phyloP scores from a whole-genome alignment of 2,888 invertebrate species.

The Branchinecta sandiegonensis region DNA sequence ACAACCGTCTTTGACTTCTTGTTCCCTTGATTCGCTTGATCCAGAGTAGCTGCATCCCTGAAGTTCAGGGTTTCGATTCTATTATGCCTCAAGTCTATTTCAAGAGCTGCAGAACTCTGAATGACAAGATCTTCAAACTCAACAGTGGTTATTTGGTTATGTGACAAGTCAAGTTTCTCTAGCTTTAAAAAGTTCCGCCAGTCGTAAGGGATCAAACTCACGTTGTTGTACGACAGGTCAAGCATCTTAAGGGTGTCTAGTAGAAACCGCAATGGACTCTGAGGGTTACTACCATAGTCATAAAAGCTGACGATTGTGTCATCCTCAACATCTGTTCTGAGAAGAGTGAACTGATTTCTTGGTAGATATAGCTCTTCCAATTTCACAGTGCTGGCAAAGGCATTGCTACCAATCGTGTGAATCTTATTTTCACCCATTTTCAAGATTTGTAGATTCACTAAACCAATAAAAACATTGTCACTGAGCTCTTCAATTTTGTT shows the following conservation, averaged over 20 bases:
- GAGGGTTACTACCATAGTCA: not conserved
- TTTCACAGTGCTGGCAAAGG: conserved; percentile 42
- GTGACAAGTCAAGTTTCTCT: not conserved
- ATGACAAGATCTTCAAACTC: not conserved
- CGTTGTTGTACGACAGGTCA: not conserved
- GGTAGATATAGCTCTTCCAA: conserved; percentile 41
- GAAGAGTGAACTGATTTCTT: conserved; percentile 41
- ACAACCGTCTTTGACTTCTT: not conserved
- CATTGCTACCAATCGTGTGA: conserved; percentile 34
- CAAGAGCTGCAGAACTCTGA: not conserved
- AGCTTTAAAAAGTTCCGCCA: not conserved
- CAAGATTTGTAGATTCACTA: conserved; percentile 30
- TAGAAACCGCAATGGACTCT: no score
- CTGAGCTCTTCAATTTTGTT: conserved; percentile 18
- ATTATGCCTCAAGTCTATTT: not conserved
- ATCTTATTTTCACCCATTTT: conserved; percentile 40
- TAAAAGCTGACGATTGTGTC: not conserved
- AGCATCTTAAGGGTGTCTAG: not conserved
- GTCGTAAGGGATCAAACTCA: not conserved
- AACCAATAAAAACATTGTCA: conserved; percentile 31
- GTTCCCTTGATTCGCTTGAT: not conserved
- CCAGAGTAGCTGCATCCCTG: not conserved
- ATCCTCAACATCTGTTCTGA: conserved; percentile 29
- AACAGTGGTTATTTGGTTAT: not conserved
- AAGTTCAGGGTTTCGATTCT: not conserved